Evolutionary conservation across 2,113 vertebrate genomes (phyloP).

Genomic region (Eira barbara): DNA sequence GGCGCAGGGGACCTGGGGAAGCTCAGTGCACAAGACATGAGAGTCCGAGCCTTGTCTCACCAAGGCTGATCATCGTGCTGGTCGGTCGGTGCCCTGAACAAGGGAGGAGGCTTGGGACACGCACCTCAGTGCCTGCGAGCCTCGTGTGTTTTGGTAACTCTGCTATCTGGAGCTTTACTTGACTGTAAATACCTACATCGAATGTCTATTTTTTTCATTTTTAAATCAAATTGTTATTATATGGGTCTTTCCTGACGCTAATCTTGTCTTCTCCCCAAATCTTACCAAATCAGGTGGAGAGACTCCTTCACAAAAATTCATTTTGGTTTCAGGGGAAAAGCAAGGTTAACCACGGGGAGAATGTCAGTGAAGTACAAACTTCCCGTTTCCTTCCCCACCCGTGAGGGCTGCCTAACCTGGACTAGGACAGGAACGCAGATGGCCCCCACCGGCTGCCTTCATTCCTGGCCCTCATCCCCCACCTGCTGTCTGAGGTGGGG

Average conservation of each 20-base stretch:
- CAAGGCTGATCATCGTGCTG: background rate
- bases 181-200: accelerated
- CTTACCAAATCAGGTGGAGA: background rate
- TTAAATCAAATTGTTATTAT: background rate
- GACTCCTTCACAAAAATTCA: background rate
- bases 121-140: accelerated
- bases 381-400: background rate
- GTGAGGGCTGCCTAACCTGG: background rate
- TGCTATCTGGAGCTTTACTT: background rate
- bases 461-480: accelerated
- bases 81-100: accelerated
- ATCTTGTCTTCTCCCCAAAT: background rate
- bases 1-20: background rate
- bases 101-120: background rate
- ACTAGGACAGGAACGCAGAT: accelerated
- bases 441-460: background rate
- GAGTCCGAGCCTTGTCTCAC: background rate
- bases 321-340: background rate
- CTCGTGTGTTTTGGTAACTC: too few relatives aligned
- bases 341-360: accelerated
- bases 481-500: accelerated
- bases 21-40: accelerated
- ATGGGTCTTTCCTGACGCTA: too few relatives aligned
- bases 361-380: accelerated
- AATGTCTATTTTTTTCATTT: background rate